Conservation (phyloP, 1,140 invertebrate species). For the Phthorimaea operculella region DNA sequence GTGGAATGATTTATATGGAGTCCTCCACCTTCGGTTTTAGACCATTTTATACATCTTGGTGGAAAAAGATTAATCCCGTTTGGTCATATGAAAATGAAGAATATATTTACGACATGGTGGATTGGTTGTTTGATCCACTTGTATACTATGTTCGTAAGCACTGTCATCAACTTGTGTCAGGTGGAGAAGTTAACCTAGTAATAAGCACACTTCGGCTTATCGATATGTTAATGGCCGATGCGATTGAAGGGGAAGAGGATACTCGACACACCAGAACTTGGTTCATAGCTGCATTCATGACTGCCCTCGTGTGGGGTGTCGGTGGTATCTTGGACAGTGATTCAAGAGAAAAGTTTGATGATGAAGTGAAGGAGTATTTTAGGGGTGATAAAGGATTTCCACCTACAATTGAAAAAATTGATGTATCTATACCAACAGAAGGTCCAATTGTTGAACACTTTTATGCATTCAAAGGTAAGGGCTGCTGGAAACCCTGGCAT, state of each 20-base stretch:
- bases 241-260: slow-evolving; percentile 73
- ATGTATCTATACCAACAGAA: slow-evolving; percentile 79
- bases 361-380: slow-evolving; percentile 68
- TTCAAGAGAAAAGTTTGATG: slow-evolving; percentile 82
- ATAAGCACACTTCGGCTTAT: slow-evolving; percentile 78
- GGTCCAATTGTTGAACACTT: slow-evolving; percentile 83
- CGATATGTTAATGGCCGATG: slow-evolving; percentile 81
- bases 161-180: slow-evolving; percentile 75
- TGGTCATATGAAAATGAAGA: slow-evolving; percentile 75
- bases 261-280: slow-evolving; percentile 74
- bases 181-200: slow-evolving; percentile 80
- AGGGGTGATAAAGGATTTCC: slow-evolving; percentile 75
- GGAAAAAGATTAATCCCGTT: slow-evolving; percentile 71
- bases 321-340: slow-evolving; percentile 79
- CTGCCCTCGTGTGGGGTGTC: slow-evolving; percentile 83
- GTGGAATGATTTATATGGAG: slow-evolving; percentile 96
- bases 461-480: slow-evolving; percentile 80
- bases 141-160: slow-evolving; percentile 75
- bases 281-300: slow-evolving; percentile 83
- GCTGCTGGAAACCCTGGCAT: slow-evolving; percentile 80
- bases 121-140: slow-evolving; percentile 80
- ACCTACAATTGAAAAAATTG: slow-evolving; percentile 72
- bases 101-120: slow-evolving; percentile 74
- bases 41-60: slow-evolving; percentile 82
- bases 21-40: slow-evolving; percentile 77